A percentile compares a stretch with the other conserved stretches of the same genome.
These are phyloP conservation scores for Pemphigus obesinymphae DNA, from an alignment of 1,140 invertebrate genomes.

Conservation along the genomic window DNA sequence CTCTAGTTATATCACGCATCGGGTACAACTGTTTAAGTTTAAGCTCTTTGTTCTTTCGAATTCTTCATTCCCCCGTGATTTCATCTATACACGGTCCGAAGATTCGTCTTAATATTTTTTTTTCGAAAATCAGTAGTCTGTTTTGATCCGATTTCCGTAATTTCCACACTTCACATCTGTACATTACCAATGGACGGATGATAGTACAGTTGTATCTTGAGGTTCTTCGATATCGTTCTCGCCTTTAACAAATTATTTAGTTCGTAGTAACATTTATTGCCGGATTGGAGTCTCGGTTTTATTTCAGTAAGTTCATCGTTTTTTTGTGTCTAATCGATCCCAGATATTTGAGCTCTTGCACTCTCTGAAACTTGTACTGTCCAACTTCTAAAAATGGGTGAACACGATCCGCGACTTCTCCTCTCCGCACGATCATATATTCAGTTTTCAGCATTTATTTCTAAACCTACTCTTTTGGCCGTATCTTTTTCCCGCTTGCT, in stretches of 20 bases:
- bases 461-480: not conserved
- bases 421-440: not conserved
- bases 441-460: not conserved
- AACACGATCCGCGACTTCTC: not conserved
- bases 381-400: not conserved
- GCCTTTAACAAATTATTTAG: not conserved
- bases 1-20: too few species aligned
- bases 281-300: not conserved
- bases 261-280: not conserved
- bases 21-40: too few species aligned
- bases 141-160: not conserved
- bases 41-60: not conserved
- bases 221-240: not conserved
- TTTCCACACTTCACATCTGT: not conserved
- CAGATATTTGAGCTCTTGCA: not conserved
- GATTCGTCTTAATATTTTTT: not conserved
- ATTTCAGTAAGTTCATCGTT: not conserved
- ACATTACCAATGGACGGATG: not conserved
- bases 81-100: not conserved
- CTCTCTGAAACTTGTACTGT: not conserved
- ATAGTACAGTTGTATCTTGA: not conserved
- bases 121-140: not conserved
- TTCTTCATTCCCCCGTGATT: not conserved
- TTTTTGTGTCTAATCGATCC: not conserved
- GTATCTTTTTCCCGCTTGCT: too few species aligned